phyloP scores from a whole-genome alignment of 2,888 invertebrate genomes.

The Trichogramma evanescens region DNA sequence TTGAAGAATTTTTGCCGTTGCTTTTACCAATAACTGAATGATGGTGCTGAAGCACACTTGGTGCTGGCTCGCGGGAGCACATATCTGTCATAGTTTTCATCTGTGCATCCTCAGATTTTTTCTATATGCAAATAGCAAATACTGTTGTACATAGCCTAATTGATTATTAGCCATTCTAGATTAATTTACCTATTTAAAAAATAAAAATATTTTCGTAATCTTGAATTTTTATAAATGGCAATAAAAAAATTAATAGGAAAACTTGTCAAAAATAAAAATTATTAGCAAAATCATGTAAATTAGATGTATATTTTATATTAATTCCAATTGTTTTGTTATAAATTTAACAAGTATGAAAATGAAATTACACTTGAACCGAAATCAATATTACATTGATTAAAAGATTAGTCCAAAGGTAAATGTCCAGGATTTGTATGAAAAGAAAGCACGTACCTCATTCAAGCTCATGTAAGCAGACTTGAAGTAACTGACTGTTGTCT shows the following conservation, averaged over 20 bases:
- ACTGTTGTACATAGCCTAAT: constrained; percentile 23
- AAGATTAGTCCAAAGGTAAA: too few relatives aligned
- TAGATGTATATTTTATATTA: neutral
- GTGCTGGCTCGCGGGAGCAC: constrained; percentile 46
- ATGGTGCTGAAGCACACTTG: constrained; percentile 21
- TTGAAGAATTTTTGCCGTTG: constrained; percentile 43
- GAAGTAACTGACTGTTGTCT: neutral
- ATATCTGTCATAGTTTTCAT: constrained; percentile 46
- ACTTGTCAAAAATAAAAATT: neutral
- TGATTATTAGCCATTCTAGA: constrained; percentile 29
- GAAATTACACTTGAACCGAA: neutral
- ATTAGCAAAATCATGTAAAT: neutral
- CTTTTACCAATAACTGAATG: constrained; percentile 40
- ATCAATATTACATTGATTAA: neutral
- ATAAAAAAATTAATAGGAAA: constrained; percentile 1
- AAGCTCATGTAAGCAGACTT: neutral
- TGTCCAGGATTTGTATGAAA: too few relatives aligned
- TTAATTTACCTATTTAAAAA: constrained; percentile 19
- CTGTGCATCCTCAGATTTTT: constrained; percentile 34
- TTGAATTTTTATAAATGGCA: constrained; percentile 11
- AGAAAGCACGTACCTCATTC: neutral
- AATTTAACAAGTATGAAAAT: neutral
- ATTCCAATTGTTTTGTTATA: neutral
- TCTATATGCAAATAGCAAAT: constrained; percentile 29
- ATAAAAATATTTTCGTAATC: neutral